Conservation (phyloP, 1,140 invertebrate genomes). For the Drosophila truncata region DNA sequence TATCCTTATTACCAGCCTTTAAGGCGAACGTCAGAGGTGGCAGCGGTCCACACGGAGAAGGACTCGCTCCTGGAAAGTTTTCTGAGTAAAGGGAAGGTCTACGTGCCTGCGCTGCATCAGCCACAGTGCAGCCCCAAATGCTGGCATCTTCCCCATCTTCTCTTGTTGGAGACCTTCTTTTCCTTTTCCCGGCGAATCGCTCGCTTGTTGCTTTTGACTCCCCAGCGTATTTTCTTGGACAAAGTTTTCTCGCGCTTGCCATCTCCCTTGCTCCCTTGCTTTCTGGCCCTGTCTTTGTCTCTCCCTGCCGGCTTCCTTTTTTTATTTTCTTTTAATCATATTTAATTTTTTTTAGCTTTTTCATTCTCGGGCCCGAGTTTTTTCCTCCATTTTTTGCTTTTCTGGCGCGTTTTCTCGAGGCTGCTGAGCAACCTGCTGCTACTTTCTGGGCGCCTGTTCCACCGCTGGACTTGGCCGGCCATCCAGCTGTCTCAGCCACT, state of each 20-base stretch:
- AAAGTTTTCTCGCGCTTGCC: conserved; percentile 40
- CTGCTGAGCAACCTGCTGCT: conserved; percentile 52
- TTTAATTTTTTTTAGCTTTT: conserved; percentile 82
- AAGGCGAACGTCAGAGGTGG: conserved; percentile 16
- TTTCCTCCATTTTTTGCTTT: conserved; percentile 52
- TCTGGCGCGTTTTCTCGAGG: conserved; percentile 52
- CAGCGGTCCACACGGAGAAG: conserved; percentile 7
- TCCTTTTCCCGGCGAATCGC: conserved; percentile 30
- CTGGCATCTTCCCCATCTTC: background rate
- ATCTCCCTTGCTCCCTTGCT: conserved; percentile 7
- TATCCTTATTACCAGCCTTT: conserved; percentile 24
- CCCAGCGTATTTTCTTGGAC: conserved; percentile 63
- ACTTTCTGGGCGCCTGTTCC: conserved; percentile 74
- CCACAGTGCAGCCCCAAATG: conserved; percentile 29
- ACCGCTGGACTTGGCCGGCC: conserved; percentile 71
- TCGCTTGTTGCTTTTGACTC: conserved; percentile 74
- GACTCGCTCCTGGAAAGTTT: conserved; percentile 16
- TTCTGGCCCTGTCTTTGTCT: conserved; percentile 4
- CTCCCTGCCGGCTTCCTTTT: conserved; percentile 12
- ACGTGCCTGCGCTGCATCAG: conserved; percentile 70
- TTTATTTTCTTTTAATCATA: conserved; percentile 83
- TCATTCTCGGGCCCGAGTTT: conserved; percentile 56
- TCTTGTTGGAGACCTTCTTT: background rate
- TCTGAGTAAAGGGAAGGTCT: conserved; percentile 12
- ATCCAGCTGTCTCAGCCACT: conserved; percentile 35